Conservation (phyloP, 2,797 vertebrate species). For the Gymnocypris eckloni region DNA sequence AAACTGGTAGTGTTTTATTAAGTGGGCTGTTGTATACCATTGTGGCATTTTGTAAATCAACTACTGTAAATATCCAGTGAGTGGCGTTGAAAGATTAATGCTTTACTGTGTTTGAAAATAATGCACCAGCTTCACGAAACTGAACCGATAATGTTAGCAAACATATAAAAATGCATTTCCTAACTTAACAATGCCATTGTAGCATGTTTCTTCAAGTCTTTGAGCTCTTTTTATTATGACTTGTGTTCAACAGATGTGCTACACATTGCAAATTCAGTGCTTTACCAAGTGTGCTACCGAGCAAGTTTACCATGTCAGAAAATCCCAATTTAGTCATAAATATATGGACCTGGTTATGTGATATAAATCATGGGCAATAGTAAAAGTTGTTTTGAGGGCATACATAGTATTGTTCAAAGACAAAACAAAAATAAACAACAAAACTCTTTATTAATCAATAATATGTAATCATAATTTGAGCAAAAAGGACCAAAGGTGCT, state of each 20-base stretch:
- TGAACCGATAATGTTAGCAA: neutral
- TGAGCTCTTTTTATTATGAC: neutral
- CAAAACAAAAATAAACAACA: too few relatives aligned
- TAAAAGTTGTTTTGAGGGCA: too few relatives aligned
- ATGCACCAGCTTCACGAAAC: neutral
- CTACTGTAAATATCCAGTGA: neutral
- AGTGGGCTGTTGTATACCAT: neutral
- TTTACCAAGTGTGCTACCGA: neutral
- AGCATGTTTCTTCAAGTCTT: neutral
- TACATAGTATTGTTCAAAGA: neutral
- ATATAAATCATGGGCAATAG: neutral
- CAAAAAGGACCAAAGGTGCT: neutral
- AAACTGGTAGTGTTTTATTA: neutral
- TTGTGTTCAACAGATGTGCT: neutral
- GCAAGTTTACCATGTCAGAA: neutral
- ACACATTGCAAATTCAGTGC: neutral
- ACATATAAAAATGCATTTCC: neutral
- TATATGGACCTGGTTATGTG: neutral
- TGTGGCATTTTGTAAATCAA: neutral
- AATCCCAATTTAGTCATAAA: neutral
- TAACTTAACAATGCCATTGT: neutral
- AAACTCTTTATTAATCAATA: too few relatives aligned
- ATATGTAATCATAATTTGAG: neutral
- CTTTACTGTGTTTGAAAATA: neutral
- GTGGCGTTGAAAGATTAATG: neutral